Evolutionary conservation across 2,113 vertebrate species (phyloP), one percentile per base, ranked within the genome.

Genomic region (Corythornis cristatus): DNA sequence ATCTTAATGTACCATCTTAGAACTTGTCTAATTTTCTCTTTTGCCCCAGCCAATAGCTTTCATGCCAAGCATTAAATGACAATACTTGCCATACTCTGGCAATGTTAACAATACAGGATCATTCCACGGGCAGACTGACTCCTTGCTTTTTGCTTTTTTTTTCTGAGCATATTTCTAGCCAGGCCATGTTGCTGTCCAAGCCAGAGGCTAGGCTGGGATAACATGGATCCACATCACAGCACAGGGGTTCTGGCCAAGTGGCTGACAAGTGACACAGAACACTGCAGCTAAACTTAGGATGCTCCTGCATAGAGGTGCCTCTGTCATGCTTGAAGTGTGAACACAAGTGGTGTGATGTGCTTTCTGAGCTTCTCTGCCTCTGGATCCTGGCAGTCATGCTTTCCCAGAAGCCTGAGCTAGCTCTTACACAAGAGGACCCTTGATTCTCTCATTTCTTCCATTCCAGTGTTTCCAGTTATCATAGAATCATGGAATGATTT

Each of bases 331-430:
- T 9, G 3, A 42, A 77, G 26, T 42, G 51, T 17, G 22, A 68
- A 28, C 14, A 31, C 14, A 71, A 58, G 45, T 0, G 6, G 31
- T 1, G 1, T 9, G 31, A 31, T 1, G 2, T 68, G 5, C 13
- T 29, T 28, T 29, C 40, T 22, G 18, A 84, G 6, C 16, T 42
- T 26, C 50, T 79, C 50, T 87, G 29, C n/a, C n/a, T 76, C 62
- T 33, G 37, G 23, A 58, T 79, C 5, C n/a, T 61, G 29, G 29
- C 16, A 53, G n/a, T 31, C 7, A 3, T 12, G 3, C 68, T 58
- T 56, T 84, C 29, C 40, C 18, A 48, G 53, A 67, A 84, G 8
- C 14, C 20, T 21, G 12, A 9, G 28, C 20, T 73, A 45, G 2
- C 0, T 1, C 7, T 71, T 62, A 17, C 8, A 7, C 1, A 6